These are phyloP conservation scores for Strigamia crassipes DNA, from an alignment of 2,888 invertebrate genomes.

Conservation along the genomic window DNA sequence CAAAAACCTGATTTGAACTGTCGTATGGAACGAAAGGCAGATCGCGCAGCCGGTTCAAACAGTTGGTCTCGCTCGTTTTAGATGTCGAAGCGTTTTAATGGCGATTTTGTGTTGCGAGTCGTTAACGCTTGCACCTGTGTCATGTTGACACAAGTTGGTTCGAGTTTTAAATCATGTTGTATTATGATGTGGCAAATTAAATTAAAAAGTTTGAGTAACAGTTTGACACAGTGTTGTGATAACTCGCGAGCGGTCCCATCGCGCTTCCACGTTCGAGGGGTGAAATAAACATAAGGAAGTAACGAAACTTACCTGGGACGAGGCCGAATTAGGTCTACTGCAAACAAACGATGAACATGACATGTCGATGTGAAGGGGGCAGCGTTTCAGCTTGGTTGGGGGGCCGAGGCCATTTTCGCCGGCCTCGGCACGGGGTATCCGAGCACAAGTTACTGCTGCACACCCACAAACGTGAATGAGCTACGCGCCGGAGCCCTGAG, in stretches of 20 bases:
- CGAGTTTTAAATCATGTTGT: constrained; percentile 12
- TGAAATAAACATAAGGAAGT: not conserved
- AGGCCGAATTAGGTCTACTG: constrained; percentile 4
- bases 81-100: not conserved
- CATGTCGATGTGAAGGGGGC: constrained; percentile 2
- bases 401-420: constrained; percentile 29
- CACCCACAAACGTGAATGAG: constrained; percentile 16
- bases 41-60: not conserved
- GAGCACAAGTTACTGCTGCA: constrained; percentile 28
- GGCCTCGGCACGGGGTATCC: constrained; percentile 32
- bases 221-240: not conserved
- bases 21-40: too few species aligned
- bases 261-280: not conserved
- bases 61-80: not conserved
- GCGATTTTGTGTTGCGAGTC: not conserved
- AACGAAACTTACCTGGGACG: constrained; percentile 1
- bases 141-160: constrained; percentile 19
- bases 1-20: too few species aligned
- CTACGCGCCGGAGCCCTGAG: constrained; percentile 31
- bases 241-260: not conserved
- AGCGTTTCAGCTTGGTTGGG: constrained; percentile 19
- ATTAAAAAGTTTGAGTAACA: not conserved
- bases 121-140: not conserved
- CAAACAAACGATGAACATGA: constrained; percentile 28
- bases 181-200: not conserved